These are phyloP conservation scores for Phocoena phocoena DNA, from an alignment of 2,113 vertebrate genomes.

Conservation along the genomic window DNA sequence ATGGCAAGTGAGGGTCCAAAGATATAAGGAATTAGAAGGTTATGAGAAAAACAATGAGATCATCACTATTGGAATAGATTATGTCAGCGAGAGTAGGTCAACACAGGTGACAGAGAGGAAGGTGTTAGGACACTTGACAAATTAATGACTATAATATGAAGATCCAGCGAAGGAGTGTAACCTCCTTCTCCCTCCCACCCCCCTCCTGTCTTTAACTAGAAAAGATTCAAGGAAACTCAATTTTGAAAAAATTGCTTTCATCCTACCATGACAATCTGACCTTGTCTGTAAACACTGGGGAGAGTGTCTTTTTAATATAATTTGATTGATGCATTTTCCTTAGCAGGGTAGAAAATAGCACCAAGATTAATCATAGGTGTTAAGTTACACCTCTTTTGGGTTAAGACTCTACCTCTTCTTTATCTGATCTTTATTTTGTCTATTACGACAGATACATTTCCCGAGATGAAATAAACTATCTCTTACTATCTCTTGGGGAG, in stretches of 20 bases:
- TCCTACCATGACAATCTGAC: background rate
- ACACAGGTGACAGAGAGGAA: background rate
- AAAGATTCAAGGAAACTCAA: background rate
- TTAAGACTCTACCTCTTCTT: slow-evolving; percentile 26
- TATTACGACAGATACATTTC: slow-evolving; percentile 54
- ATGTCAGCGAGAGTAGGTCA: background rate
- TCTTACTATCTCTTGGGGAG: slow-evolving; percentile 45
- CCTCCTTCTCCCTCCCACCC: background rate
- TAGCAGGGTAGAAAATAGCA: background rate
- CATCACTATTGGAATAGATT: background rate
- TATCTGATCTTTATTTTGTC: slow-evolving; percentile 59
- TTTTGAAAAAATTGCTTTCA: background rate
- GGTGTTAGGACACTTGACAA: background rate
- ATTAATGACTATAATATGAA: background rate
- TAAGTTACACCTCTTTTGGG: background rate
- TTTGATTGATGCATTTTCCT: background rate
- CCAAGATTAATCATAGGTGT: background rate
- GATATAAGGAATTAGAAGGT: background rate
- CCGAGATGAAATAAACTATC: slow-evolving; percentile 54
- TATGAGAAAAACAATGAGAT: background rate
- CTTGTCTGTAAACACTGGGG: background rate
- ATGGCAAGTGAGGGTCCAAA: background rate
- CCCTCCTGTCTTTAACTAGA: background rate
- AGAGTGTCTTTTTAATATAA: slow-evolving; percentile 5
- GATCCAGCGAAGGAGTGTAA: background rate